phyloP scores from a whole-genome alignment of 2,888 invertebrate species.

The Phorcus lineatus region DNA sequence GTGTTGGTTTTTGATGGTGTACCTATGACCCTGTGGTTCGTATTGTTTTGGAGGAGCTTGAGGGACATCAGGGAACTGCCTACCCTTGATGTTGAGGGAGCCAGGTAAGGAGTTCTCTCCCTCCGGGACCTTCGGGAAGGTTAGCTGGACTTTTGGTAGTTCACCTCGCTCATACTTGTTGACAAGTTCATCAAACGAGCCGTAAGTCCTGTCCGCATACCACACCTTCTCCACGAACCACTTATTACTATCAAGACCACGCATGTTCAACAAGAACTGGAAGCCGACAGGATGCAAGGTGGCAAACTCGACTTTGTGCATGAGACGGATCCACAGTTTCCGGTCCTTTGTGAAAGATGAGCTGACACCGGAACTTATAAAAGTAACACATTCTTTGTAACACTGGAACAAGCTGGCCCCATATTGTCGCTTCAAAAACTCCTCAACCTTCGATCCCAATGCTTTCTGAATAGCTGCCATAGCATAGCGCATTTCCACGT shows the following conservation, averaged over 20 bases:
- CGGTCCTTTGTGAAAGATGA: conserved; percentile 31
- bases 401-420: conserved; percentile 35
- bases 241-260: conserved; percentile 21
- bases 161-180: conserved; percentile 21
- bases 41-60: conserved; percentile 50
- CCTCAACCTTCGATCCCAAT: conserved; percentile 31
- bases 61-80: conserved; percentile 32
- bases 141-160: background rate
- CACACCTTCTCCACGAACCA: conserved; percentile 44
- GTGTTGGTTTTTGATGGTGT: conserved; percentile 52
- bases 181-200: conserved; percentile 33
- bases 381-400: conserved; percentile 37
- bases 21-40: conserved; percentile 61
- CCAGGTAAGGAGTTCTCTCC: conserved; percentile 29
- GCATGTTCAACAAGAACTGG: conserved; percentile 48
- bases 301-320: conserved; percentile 44
- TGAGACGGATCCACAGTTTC: conserved; percentile 45
- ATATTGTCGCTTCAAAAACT: conserved; percentile 37
- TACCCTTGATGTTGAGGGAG: conserved; percentile 45
- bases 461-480: conserved; percentile 28
- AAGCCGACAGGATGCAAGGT: conserved; percentile 57
- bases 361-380: conserved; percentile 30
- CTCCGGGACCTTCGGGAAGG: background rate
- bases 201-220: conserved; percentile 40
- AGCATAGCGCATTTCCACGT: conserved; percentile 31